Evolutionary conservation across 2,113 vertebrate genomes (phyloP).

Genomic region (Tachuris rubrigastra): DNA sequence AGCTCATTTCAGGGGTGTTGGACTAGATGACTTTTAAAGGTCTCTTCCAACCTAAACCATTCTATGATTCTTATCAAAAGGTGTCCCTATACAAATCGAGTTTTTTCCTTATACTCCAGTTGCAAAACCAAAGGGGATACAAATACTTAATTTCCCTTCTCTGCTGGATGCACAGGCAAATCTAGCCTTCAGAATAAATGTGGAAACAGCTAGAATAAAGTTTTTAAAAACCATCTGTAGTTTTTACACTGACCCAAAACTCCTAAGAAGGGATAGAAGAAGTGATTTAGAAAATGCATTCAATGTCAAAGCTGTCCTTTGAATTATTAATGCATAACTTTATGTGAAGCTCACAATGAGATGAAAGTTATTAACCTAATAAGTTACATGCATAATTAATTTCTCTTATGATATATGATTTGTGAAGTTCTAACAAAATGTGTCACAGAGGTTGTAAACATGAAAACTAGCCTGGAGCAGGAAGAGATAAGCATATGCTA

Average conservation of each 20-base stretch:
- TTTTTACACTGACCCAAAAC: not conserved
- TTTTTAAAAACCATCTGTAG: not conserved
- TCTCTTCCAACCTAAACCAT: not conserved
- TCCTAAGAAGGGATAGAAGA: not conserved
- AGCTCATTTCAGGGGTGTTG: not conserved
- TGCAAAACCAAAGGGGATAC: not conserved
- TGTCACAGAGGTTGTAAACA: constrained; percentile 34
- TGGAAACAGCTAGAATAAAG: not conserved
- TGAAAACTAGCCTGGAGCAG: constrained; percentile 51
- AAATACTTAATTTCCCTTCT: not conserved
- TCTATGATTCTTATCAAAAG: not conserved
- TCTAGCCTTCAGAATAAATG: not conserved
- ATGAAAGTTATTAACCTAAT: constrained; percentile 34
- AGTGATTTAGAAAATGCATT: not conserved
- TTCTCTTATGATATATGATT: constrained; percentile 11
- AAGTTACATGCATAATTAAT: constrained; percentile 61
- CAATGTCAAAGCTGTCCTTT: not conserved
- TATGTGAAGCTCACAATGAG: not conserved
- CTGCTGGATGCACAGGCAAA: not conserved
- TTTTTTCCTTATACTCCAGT: not conserved
- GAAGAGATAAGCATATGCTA: constrained; percentile 11
- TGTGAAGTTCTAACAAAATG: constrained; percentile 32
- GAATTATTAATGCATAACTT: constrained; percentile 33
- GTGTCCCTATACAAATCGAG: not conserved
- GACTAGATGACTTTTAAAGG: not conserved